Percentiles rank a stretch among this genome's conserved stretches.
phyloP scores from a whole-genome alignment of 2,888 invertebrate species.

The Erynnis tages region DNA sequence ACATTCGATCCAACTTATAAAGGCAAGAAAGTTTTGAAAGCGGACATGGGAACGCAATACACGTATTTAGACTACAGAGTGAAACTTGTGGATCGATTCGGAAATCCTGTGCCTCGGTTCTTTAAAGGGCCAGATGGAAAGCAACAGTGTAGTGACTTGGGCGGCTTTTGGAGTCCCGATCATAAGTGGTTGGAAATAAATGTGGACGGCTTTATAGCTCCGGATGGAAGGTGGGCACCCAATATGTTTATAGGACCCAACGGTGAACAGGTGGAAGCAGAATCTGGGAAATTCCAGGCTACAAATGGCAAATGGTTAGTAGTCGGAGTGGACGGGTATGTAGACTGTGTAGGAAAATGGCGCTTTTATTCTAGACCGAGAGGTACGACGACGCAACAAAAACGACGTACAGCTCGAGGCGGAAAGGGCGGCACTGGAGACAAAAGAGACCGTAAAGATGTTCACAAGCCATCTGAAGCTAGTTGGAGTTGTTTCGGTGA shows the following conservation, averaged over 20 bases:
- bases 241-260: constrained; percentile 58
- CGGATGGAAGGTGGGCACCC: constrained; percentile 69
- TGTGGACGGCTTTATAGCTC: constrained; percentile 62
- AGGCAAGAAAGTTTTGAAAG: constrained; percentile 49
- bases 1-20: constrained; percentile 56
- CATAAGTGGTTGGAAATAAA: constrained; percentile 70
- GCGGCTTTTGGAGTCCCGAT: constrained; percentile 68
- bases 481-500: constrained; percentile 72
- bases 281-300: constrained; percentile 61
- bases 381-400: constrained; percentile 29
- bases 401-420: constrained; percentile 23
- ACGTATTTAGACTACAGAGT: constrained; percentile 66
- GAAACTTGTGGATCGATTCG: constrained; percentile 59
- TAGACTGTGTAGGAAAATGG: constrained; percentile 61
- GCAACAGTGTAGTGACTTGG: constrained; percentile 69
- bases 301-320: constrained; percentile 54
- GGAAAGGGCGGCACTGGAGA: constrained; percentile 34
- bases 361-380: constrained; percentile 49
- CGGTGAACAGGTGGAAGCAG: constrained; percentile 59
- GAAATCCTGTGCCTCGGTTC: constrained; percentile 66
- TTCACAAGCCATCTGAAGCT: constrained; percentile 44
- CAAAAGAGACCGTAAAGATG: constrained; percentile 36
- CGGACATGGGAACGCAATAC: constrained; percentile 58
- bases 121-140: constrained; percentile 71
- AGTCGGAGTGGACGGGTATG: constrained; percentile 67